Evolutionary conservation across 2,797 vertebrate genomes (phyloP).

Genomic region (Microctenopoma lineatum): DNA sequence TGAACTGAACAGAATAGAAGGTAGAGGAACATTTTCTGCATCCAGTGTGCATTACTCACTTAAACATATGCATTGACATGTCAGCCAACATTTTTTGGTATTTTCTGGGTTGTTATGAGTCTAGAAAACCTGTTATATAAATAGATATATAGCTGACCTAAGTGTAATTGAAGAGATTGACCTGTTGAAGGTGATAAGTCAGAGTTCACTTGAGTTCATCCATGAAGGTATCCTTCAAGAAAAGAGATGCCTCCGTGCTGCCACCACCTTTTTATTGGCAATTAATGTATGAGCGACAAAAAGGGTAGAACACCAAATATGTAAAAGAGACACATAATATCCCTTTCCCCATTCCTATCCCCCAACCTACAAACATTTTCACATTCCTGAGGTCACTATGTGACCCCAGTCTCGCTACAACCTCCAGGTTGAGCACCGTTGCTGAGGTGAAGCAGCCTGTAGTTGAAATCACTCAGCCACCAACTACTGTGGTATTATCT

Average conservation of each 20-base stretch:
- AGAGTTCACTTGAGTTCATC: neutral
- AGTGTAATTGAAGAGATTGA: neutral
- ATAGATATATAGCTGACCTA: no score
- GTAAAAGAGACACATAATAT: neutral
- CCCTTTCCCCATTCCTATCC: no score
- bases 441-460: conserved; percentile 60
- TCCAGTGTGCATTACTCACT: no score
- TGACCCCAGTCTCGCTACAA: conserved; percentile 1
- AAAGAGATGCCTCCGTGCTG: neutral
- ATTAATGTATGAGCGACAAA: neutral
- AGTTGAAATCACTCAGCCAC: conserved; percentile 63
- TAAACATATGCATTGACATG: neutral
- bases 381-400: conserved; percentile 56
- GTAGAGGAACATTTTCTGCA: no score
- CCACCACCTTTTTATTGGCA: neutral
- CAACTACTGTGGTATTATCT: conserved; percentile 73
- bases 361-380: neutral
- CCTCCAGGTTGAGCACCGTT: conserved; percentile 33
- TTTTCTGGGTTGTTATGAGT: neutral
- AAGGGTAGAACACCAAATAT: neutral
- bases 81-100: neutral
- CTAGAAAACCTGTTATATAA: no score
- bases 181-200: neutral
- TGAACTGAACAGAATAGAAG: no score
- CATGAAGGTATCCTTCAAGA: no score